Conservation (phyloP, 2,113 vertebrate genomes). For the Porphyrio hochstetteri region DNA sequence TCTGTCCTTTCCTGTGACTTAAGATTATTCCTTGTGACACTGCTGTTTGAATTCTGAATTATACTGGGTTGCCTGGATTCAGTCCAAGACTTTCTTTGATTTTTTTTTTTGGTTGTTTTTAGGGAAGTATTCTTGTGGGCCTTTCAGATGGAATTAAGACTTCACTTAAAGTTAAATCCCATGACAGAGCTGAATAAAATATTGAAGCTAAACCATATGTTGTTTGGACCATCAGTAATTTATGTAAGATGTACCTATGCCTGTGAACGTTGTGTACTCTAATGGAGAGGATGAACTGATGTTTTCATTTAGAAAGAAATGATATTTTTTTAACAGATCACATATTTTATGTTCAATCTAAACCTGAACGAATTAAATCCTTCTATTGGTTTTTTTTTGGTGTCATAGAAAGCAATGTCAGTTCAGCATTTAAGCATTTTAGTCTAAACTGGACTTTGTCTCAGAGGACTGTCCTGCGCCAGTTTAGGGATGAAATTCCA, state of each 20-base stretch:
- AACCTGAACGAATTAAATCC: neutral
- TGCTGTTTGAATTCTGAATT: constrained; percentile 50
- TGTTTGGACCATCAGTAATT: constrained; percentile 52
- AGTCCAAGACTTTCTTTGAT: constrained; percentile 1
- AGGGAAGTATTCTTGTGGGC: constrained; percentile 31
- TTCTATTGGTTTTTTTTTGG: neutral
- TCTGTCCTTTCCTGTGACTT: constrained; percentile 5
- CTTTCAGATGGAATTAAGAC: constrained; percentile 42
- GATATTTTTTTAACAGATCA: neutral
- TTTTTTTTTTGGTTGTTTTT: constrained; percentile 19
- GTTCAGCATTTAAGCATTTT: neutral
- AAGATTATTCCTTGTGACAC: neutral
- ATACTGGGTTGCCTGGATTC: constrained; percentile 28
- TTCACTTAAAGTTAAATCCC: constrained; percentile 36
- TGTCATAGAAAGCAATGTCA: neutral
- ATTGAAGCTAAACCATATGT: constrained; percentile 68
- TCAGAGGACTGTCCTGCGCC: neutral
- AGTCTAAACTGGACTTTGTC: neutral
- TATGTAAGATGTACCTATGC: constrained; percentile 9
- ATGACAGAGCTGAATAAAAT: constrained; percentile 50
- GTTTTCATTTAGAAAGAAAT: neutral
- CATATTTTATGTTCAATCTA: neutral
- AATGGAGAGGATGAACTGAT: neutral
- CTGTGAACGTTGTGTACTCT: neutral
- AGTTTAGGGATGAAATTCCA: neutral